These are phyloP conservation scores for Mesoclemmys tuberculata DNA, from an alignment of 2,113 vertebrate species.

Conservation along the genomic window DNA sequence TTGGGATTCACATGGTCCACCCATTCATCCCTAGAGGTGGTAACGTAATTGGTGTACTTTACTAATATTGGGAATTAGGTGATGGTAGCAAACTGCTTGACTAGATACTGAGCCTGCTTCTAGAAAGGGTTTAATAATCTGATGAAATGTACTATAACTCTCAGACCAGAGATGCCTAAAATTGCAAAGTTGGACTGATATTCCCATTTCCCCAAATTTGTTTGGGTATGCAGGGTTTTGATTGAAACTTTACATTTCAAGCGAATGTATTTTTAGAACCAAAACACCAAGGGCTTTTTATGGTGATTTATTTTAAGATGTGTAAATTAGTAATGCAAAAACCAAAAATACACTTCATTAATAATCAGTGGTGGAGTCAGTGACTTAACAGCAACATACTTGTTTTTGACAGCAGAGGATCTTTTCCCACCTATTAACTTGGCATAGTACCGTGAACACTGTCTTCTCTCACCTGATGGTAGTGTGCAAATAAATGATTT, in stretches of 20 bases:
- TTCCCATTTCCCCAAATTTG: not conserved
- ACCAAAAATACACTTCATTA: not conserved
- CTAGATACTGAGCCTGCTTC: not conserved
- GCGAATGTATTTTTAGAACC: not conserved
- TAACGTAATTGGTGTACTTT: not conserved
- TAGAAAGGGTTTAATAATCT: not conserved
- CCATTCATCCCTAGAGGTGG: not conserved
- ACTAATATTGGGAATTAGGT: not conserved
- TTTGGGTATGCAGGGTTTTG: not conserved
- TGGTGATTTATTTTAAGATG: not conserved
- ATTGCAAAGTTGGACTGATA: not conserved
- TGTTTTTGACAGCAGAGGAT: not conserved
- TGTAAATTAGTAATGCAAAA: not conserved
- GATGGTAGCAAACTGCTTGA: not conserved
- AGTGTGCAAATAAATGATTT: not conserved
- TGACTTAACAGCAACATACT: accelerated
- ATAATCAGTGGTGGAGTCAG: not conserved
- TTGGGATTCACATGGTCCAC: not conserved
- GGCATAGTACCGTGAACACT: accelerated
- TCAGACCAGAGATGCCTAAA: not conserved
- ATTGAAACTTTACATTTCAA: not conserved
- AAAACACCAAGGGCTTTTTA: not conserved
- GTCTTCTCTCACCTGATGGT: not conserved
- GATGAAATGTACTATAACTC: not conserved
- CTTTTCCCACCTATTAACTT: not conserved